Evolutionary conservation across 2,888 invertebrate species (phyloP), one percentile per base, ranked within the genome.

Genomic region (Meta bourneti): DNA sequence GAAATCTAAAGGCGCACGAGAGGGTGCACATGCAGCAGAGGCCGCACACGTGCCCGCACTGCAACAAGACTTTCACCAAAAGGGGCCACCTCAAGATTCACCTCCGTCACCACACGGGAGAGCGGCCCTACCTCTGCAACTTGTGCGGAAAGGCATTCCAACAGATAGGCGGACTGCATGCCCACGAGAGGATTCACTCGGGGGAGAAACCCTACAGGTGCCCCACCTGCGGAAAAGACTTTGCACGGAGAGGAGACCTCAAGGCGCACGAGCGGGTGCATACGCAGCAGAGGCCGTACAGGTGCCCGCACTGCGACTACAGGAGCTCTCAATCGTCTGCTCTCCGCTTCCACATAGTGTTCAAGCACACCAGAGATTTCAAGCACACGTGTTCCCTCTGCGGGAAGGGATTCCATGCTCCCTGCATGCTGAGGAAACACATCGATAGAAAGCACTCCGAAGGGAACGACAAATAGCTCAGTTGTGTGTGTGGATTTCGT

Each of bases 231-330:
- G 84, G 80, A 0, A 79, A 72, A 49, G 78, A 51, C 20, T 90
- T 90, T 61, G 16, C 19, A 9, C 49, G n/a, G 7, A 6, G 13
- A 69, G 0, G 0, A 1, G 0, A 8, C 61, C 79, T 90, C 54
- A 61, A 69, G 7, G 1, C 0, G 6, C 90, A 90, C 61, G 16
- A 13, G 49, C 77, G 79, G 49, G 54, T 48, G 7, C 90, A 90
- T 61, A 79, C 90, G 0, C 77, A 61, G 7, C 78, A 90, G 72
- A 90, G 72, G n/a, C n/a, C n/a, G n/a, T n/a, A n/a, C n/a, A n/a
- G n/a, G n/a, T n/a, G n/a, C n/a, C 71, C 77, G 1, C 75, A 83
- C 51, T 82, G 89, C 71, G 19, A 75, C 20, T 11, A 70, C 75
- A 69, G 89, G 51, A n/a, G 34, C 16, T 6, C n/a, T n/a, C n/a